These are phyloP conservation scores for Girardia tigrina DNA, from an alignment of 2,888 invertebrate species.

Conservation along the genomic window DNA sequence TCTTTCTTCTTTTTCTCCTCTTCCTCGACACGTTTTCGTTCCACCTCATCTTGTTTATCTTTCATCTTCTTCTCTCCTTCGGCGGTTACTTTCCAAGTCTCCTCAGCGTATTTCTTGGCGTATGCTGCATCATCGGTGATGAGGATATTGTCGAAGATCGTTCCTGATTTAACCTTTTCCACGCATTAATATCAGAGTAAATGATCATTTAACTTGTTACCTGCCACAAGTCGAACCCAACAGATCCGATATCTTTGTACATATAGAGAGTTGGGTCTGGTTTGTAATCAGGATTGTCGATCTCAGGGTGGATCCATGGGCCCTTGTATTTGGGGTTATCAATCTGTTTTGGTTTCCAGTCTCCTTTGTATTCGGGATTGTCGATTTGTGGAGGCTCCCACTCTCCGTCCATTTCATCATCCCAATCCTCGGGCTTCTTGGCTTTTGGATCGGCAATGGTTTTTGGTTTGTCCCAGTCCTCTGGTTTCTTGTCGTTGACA, in stretches of 20 bases:
- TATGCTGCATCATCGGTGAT: slow-evolving; percentile 72
- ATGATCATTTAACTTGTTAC: slow-evolving; percentile 55
- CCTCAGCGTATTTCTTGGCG: slow-evolving; percentile 58
- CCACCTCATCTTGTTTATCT: slow-evolving; percentile 54
- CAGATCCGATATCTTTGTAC: slow-evolving; percentile 71
- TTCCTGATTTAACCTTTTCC: slow-evolving; percentile 66
- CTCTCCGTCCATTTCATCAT: slow-evolving; percentile 98
- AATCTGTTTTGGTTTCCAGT: slow-evolving; percentile 94
- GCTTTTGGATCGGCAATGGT: slow-evolving; percentile 94
- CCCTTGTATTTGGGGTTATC: slow-evolving; percentile 93
- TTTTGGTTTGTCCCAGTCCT: slow-evolving; percentile 93
- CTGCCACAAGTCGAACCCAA: slow-evolving; percentile 62
- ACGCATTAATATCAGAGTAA: neutral
- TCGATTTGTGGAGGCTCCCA: slow-evolving; percentile 99
- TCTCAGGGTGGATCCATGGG: slow-evolving; percentile 90
- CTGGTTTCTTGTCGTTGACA: slow-evolving; percentile 83
- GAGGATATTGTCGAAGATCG: slow-evolving; percentile 90
- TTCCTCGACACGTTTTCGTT: slow-evolving; percentile 51
- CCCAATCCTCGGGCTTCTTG: slow-evolving; percentile 95
- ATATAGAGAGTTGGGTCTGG: slow-evolving; percentile 73
- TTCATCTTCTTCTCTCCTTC: slow-evolving; percentile 91
- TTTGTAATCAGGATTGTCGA: slow-evolving; percentile 89
- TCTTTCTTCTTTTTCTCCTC: slow-evolving; percentile 51
- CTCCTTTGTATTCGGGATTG: slow-evolving; percentile 91
- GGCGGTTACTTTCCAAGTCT: slow-evolving; percentile 52